Evolutionary conservation across 2,797 vertebrate genomes (phyloP), one percentile per base, ranked within the genome.

Genomic region (Falco biarmicus): DNA sequence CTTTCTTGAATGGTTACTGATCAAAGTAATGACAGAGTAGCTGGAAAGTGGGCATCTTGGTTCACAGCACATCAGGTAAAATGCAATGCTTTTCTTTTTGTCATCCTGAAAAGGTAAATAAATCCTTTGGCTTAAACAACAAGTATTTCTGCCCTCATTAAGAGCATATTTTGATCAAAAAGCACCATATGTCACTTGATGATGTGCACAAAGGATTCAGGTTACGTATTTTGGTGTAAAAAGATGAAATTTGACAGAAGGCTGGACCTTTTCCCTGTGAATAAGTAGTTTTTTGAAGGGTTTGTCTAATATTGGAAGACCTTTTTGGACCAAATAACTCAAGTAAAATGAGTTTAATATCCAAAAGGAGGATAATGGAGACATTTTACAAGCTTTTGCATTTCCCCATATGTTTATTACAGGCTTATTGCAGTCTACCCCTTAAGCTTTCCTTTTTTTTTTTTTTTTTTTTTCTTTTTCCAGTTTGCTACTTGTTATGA

Each of bases 371-470:
- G 26, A 26, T 9, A 28, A 7, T 0, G 22, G 24, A 56, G 48
- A 5, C 3, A 26, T 37, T 57, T 15, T 25, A 66, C 43, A 48
- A 25, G 2, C 8, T 37, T 43, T 3, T 9, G 11, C 15, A 4
- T 16, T 66, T 59, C 26, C 14, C 37, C 43, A 19, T 4, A 0
- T 11, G 47, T 4, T 74, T 15, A 13, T 2, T 11, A 12, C 0
- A 6, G 32, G 28, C 11, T 68, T 43, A 3, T 2, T 22, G 59
- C 32, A 16, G 12, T 13, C 31, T 41, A 32, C 7, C 19, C 45
- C 21, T n/a, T 32, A 25, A 50, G 14, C 18, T 43, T 17, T 26
- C 2, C 10, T 22, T 29, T 34, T 37, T 37, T 37, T 37, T 37
- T 37, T 37, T 37, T 37, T 37, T 37, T 37, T 37, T 37, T 37